Evolutionary conservation across 2,888 invertebrate species (phyloP), one percentile per base, ranked within the genome.

Genomic region (Pseudococcus longispinus): DNA sequence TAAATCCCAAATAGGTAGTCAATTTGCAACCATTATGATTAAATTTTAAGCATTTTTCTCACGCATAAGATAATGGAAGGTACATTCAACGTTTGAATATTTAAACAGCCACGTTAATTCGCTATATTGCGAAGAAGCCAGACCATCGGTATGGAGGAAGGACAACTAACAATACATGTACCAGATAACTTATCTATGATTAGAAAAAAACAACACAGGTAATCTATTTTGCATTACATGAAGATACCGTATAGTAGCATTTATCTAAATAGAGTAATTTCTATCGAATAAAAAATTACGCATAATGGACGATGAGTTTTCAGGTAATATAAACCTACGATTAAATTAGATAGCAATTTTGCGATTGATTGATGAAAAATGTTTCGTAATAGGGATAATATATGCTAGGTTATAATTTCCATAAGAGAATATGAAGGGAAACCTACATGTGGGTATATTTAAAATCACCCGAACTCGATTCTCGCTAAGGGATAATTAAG

Each of bases 401-500:
- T 29, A 26, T 18, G 29, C 18, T 18, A 26, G 70, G 29, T 29
- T 29, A 29, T 70, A 29, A 70, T 70, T 70, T 70, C 70, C 29
- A 70, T 70, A 29, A 29, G 70, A 29, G 13, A 23, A 23, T 23
- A 23, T 9, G 60, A 13, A 70, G 70, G 70, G 29, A 70, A 29
- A 29, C 29, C 29, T 29, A 18, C 13, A 18, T 74, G 13, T 55
- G 60, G 23, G 60, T 77, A 4, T 42, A 80, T 80, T 37, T 20
- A 80, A 80, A 80, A 80, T 18, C 55, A 55, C 55, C 55, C 55
- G 18, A 77, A 37, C 15, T 13, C 74, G 29, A 80, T 80, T 37
- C 23, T 80, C 20, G 13, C 13, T 70, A 37, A 80, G 77, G 77
- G 77, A 80, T 80, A 80, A 80, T 80, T 80, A 80, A 80, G 37